Percentiles rank a stretch among this genome's conserved stretches.
Evolutionary conservation across 2,113 vertebrate genomes (phyloP).

Genomic region (Erpornis zantholeuca): DNA sequence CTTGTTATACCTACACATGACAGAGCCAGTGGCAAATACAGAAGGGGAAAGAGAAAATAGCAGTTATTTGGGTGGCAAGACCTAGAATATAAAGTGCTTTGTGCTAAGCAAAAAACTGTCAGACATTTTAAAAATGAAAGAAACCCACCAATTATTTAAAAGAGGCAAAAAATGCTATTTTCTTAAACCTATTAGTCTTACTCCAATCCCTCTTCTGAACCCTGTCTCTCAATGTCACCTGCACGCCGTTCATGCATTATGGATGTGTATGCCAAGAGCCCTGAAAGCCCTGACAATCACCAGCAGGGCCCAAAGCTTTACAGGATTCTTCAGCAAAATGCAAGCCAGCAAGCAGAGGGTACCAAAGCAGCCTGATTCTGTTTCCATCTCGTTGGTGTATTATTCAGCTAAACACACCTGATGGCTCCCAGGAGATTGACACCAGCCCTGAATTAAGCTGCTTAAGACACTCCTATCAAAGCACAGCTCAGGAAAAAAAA

Average conservation of each 20-base stretch:
- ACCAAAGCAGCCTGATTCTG: slow-evolving; percentile 15
- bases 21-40: not conserved
- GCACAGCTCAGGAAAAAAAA: not conserved
- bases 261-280: not conserved
- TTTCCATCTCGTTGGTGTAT: not conserved
- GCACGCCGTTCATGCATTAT: not conserved
- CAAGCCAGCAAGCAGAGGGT: not conserved
- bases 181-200: slow-evolving; percentile 15
- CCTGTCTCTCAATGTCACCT: not conserved
- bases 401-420: not conserved
- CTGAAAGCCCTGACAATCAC: slow-evolving; percentile 9
- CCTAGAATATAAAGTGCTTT: not conserved
- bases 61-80: not conserved
- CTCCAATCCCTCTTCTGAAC: not conserved
- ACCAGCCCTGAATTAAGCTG: not conserved
- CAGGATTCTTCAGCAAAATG: not conserved
- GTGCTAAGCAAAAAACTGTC: not conserved
- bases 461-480: not conserved
- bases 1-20: not conserved
- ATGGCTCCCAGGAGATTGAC: not conserved
- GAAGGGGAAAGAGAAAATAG: not conserved
- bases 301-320: slow-evolving; percentile 10
- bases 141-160: not conserved
- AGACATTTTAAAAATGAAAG: not conserved
- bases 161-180: not conserved